A percentile compares a stretch with the other conserved stretches of the same genome.
Conservation (phyloP, 92 coral and sea anemone genomes). For the Porites rus region DNA sequence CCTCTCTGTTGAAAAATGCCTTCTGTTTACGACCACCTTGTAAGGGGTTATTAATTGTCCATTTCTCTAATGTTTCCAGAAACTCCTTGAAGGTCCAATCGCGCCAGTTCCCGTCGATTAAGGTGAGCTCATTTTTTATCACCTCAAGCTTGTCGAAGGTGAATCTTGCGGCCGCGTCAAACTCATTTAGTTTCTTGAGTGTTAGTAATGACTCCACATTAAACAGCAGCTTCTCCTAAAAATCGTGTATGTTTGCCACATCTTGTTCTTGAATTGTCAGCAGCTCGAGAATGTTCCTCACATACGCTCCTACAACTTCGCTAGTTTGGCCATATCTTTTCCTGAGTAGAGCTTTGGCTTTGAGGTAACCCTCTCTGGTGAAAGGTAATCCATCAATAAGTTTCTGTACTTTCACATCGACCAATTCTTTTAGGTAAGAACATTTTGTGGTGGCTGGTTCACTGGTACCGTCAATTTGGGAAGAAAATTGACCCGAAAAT, state of each 20-base stretch:
- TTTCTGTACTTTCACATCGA: constrained; percentile 54
- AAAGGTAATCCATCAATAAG: constrained; percentile 73
- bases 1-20: background rate
- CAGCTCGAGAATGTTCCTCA: constrained; percentile 63
- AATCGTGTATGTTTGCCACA: constrained; percentile 62
- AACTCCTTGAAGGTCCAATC: constrained; percentile 62
- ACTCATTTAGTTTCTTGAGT: constrained; percentile 32
- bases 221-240: constrained; percentile 64
- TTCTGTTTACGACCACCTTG: background rate
- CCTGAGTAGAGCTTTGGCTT: constrained; percentile 37
- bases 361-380: constrained; percentile 62
- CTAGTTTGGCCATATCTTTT: constrained; percentile 56
- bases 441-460: constrained; percentile 53
- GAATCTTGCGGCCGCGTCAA: constrained; percentile 54
- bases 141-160: constrained; percentile 58
- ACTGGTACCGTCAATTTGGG: constrained; percentile 52
- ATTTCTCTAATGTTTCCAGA: constrained; percentile 53
- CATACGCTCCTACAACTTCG: constrained; percentile 67
- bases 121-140: constrained; percentile 51
- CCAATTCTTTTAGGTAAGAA: constrained; percentile 70
- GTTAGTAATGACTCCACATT: constrained; percentile 76
- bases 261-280: constrained; percentile 59
- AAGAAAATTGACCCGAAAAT: constrained; percentile 58
- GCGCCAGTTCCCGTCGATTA: constrained; percentile 59
- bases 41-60: constrained; percentile 66